Evolutionary conservation across 92 coral and sea anemone genomes (phyloP), one percentile per base, ranked within the genome.

Genomic region (Palythoa caribaeorum): DNA sequence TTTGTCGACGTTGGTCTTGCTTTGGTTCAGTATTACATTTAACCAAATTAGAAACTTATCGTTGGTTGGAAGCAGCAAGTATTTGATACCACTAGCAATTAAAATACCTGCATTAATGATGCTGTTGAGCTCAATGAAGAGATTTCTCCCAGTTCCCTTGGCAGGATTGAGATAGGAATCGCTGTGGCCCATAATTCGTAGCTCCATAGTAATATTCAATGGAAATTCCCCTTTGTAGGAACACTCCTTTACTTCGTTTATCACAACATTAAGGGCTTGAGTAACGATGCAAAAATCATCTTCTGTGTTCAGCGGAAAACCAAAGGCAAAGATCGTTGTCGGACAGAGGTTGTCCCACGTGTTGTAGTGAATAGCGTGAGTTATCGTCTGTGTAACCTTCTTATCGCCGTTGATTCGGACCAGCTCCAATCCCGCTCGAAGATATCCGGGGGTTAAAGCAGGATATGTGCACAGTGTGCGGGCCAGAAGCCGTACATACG

Each of bases 321-420:
- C 59, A 66, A 81, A 81, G 14, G 86, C 86, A 28, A 81, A 81
- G 28, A 13, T 14, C 21, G 9, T 60, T 3, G 75, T 81, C n/a
- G 86, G 75, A 13, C 86, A 81, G 21, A 81, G 86, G 44, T 81
- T 66, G 62, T 81, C 86, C 76, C 86, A 81, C 13, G 86, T 81
- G 76, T 66, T 81, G 48, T 81, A 81, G 36, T 81, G 86, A 12
- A 81, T 66, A 2, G 86, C 86, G 21, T 81, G 76, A 2, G 86
- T 81, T 5, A 81, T 65, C 20, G 60, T 12, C 47, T 81, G 76
- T 1, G 75, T 63, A 3, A n/a, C 7, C 7, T 48, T 66, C 75
- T 68, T 81, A 17, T 17, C 20, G 21, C 55, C 47, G 39, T 81
- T 28, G 63, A 81, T 44, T 81, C 86, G 47, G 17, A 81, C 86